Evolutionary conservation across 2,113 vertebrate genomes (phyloP), one percentile per base, ranked within the genome.

Genomic region (Perca fluviatilis): DNA sequence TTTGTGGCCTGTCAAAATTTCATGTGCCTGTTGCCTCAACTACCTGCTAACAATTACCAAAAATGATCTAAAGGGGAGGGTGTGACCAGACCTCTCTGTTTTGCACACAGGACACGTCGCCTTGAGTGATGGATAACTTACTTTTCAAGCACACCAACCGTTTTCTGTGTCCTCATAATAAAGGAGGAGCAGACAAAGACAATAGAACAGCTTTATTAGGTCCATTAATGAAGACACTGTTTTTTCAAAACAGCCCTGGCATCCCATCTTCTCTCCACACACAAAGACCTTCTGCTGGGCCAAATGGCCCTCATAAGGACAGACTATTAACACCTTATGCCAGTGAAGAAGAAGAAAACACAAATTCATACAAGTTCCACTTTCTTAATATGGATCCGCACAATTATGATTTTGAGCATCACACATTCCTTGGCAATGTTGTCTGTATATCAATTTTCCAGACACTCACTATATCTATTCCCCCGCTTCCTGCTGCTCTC

Each of bases 191-290:
- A 77, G 68, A 83, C 62, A 88, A 79, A 91, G 82, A 89, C 86
- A 79, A 74, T 43, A 27, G n/a, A 74, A 27, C 69, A 73, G 84
- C 88, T 83, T 86, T 82, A 91, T 89, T 91, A 74, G 54, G 69
- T 73, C 66, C 66, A 82, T 78, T 91, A 89, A 93, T 83, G 77
- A 78, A 78, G 78, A 88, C 90, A 91, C 91, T 88, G 84, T 80
- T 81, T 92, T 84, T 74, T 75, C 76, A 75, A 75, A 77, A 79
- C 61, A 74, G 64, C 61, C 49, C 69, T 13, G 40, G 56, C 78
- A 78, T 71, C 70, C 16, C 40, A 13, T 18, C 23, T 21, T 16
- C 61, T 56, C 53, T 36, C 43, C 5, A 19, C 40, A 62, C 71
- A 87, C 90, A 91, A 90, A 90, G 85, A 73, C 79, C 79, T 83